phyloP scores from a whole-genome alignment of 2,797 vertebrate species.

The Acrossocheilus wenchowensis region DNA sequence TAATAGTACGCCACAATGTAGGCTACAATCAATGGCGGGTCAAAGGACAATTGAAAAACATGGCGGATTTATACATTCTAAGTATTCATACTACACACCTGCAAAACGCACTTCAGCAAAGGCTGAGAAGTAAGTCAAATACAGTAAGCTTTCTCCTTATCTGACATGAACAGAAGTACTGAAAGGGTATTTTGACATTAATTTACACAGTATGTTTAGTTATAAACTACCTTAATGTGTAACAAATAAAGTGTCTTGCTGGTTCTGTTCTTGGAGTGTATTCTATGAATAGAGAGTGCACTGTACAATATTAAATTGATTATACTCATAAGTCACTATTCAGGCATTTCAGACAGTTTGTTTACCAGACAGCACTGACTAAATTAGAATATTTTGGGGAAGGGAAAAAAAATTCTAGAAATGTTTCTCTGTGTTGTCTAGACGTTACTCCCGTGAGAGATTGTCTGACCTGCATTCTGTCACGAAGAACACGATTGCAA shows the following conservation, averaged over 20 bases:
- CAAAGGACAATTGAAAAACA: not conserved
- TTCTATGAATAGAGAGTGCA: not conserved
- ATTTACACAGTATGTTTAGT: not conserved
- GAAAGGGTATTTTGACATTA: not conserved
- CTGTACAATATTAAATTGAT: not conserved
- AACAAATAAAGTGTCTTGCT: not conserved
- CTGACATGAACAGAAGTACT: not conserved
- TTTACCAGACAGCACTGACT: constrained; percentile 20
- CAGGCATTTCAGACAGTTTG: constrained; percentile 3
- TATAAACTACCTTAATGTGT: not conserved
- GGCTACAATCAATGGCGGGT: not conserved
- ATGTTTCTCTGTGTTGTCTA: constrained; percentile 46
- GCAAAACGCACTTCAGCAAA: not conserved
- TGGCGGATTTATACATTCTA: not conserved
- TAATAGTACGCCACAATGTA: too few relatives aligned
- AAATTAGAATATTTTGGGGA: not conserved
- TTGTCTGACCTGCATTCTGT: constrained; percentile 19
- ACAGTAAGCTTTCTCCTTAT: not conserved
- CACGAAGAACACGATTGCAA: constrained; percentile 28
- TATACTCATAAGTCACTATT: not conserved
- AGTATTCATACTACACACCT: not conserved
- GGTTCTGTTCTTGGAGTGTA: not conserved
- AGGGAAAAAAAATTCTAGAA: not conserved
- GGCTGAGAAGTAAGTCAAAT: too few relatives aligned
- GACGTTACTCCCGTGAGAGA: constrained; percentile 29